Conservation (phyloP, 2,797 vertebrate species). For the Paedocypris micromegethes region DNA sequence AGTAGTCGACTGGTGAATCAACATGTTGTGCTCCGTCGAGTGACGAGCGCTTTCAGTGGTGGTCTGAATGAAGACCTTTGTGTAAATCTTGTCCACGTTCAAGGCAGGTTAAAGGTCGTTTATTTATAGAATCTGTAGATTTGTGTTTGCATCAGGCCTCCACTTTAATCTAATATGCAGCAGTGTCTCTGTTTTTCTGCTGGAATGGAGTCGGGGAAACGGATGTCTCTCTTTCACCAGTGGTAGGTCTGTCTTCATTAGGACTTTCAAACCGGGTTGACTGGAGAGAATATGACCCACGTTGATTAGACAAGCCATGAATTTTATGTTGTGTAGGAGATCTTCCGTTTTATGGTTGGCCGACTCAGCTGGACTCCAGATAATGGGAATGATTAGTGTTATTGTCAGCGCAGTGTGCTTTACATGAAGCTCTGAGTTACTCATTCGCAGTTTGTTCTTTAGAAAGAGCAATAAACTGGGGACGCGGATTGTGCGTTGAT, state of each 20-base stretch:
- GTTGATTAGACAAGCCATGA: conserved; percentile 17
- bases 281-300: conserved; percentile 21
- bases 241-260: conserved; percentile 27
- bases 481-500: too few species aligned
- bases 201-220: conserved; percentile 38
- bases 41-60: conserved; percentile 1
- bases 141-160: conserved; percentile 44
- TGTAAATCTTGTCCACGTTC: conserved; percentile 36
- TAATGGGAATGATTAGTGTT: too few species aligned
- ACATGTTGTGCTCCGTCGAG: conserved; percentile 34
- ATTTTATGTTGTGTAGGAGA: conserved; percentile 10
- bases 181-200: conserved; percentile 33
- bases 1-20: conserved; percentile 22
- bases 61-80: conserved; percentile 53
- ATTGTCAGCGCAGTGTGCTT: too few species aligned
- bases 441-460: too few species aligned
- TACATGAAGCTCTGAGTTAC: too few species aligned
- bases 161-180: conserved; percentile 55
- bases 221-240: conserved; percentile 18
- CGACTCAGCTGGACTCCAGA: not conserved
- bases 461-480: too few species aligned
- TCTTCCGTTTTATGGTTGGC: not conserved
- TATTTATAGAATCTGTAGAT: conserved; percentile 54
- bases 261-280: conserved; percentile 6
- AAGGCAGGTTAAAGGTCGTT: conserved; percentile 47